Conservation (phyloP, 1,140 invertebrate species). For the Sycobia sp. region DNA sequence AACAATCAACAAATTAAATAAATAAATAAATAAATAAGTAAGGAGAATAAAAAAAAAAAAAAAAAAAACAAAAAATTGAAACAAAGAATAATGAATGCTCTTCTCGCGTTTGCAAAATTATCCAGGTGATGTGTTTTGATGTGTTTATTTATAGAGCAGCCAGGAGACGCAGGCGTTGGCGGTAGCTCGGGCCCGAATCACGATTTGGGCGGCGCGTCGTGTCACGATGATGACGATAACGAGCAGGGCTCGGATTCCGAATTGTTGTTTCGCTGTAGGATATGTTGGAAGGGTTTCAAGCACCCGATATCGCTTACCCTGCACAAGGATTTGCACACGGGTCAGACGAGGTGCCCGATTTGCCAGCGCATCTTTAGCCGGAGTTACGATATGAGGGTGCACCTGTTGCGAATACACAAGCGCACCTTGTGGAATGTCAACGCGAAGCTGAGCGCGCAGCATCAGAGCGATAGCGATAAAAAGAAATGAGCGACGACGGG, state of each 20-base stretch:
- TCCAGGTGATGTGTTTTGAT: conserved; percentile 49
- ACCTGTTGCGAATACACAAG: conserved; percentile 66
- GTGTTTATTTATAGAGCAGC: conserved; percentile 54
- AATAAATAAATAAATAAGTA: background rate
- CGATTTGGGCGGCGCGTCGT: conserved; percentile 42
- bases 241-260: conserved; percentile 50
- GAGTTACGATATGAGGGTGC: conserved; percentile 69
- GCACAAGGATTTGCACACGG: conserved; percentile 77
- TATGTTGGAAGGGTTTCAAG: conserved; percentile 78
- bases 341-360: conserved; percentile 71
- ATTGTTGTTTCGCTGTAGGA: conserved; percentile 67
- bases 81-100: conserved; percentile 19
- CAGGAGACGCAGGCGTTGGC: conserved; percentile 41
- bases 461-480: too few species aligned
- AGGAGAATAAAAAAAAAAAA: conserved; percentile 1
- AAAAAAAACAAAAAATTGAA: conserved; percentile 8
- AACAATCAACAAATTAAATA: background rate
- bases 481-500: too few species aligned
- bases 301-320: conserved; percentile 76
- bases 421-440: conserved; percentile 40
- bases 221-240: conserved; percentile 45
- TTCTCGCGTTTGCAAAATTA: conserved; percentile 25
- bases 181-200: conserved; percentile 37
- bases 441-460: conserved; percentile 39
- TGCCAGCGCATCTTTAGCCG: conserved; percentile 68